Evolutionary conservation across 2,888 invertebrate species (phyloP).

Genomic region (Poecilus cupreus): DNA sequence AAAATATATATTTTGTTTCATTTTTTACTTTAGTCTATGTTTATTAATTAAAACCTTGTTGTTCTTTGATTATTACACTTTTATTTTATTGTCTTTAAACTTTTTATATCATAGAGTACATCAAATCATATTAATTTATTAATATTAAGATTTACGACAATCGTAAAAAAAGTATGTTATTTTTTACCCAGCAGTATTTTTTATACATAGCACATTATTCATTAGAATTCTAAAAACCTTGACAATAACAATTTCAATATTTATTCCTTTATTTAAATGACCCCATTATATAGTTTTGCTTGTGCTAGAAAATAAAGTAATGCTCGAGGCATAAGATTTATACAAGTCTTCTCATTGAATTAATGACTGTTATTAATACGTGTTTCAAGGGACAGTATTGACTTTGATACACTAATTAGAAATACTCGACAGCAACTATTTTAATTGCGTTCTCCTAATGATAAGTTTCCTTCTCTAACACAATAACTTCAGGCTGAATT

Average conservation of each 20-base stretch:
- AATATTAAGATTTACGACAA: too few species aligned
- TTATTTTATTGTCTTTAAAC: too few species aligned
- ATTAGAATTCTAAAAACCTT: too few species aligned
- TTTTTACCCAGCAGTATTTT: too few species aligned
- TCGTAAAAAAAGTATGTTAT: too few species aligned
- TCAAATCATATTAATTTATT: too few species aligned
- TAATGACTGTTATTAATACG: not conserved
- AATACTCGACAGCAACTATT: not conserved
- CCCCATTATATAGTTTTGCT: not conserved
- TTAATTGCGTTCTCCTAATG: constrained; percentile 26
- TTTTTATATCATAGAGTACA: too few species aligned
- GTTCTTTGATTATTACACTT: too few species aligned
- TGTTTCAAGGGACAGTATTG: not conserved
- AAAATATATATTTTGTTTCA: too few species aligned
- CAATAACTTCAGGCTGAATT: not conserved
- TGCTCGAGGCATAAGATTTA: not conserved
- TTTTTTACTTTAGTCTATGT: too few species aligned
- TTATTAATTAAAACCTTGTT: too few species aligned
- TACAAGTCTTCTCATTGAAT: not conserved
- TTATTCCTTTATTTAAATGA: not conserved
- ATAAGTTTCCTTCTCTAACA: not conserved
- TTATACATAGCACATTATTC: not conserved
- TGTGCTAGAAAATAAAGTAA: not conserved
- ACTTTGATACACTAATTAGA: not conserved
- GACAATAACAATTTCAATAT: too few species aligned